A percentile compares a stretch with the other conserved stretches of the same genome.
phyloP scores from a whole-genome alignment of 2,888 invertebrate genomes.

The Macropis europaea region DNA sequence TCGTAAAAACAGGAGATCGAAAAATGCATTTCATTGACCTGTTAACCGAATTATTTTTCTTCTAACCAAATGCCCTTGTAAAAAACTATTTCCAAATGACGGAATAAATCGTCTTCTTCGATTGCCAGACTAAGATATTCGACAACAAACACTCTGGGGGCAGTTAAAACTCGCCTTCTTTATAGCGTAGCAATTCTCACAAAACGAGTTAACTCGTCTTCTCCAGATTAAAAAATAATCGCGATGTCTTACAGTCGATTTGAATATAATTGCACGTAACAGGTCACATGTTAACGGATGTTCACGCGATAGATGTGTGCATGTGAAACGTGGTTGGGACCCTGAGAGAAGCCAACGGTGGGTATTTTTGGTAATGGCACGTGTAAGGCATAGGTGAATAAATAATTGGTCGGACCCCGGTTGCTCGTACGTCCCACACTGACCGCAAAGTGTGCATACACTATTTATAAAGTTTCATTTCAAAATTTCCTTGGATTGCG shows the following conservation, averaged over 20 bases:
- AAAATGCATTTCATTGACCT: too few species aligned
- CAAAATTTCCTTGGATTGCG: constrained; percentile 29
- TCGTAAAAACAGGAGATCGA: too few species aligned
- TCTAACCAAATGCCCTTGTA: too few species aligned
- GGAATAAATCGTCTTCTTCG: too few species aligned
- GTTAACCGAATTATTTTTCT: too few species aligned
- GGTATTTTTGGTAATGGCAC: constrained; percentile 70
- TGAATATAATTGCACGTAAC: constrained; percentile 44
- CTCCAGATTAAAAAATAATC: not conserved
- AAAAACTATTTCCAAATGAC: too few species aligned
- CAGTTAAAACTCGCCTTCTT: too few species aligned
- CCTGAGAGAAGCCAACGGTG: constrained; percentile 59
- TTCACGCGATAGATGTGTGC: constrained; percentile 11
- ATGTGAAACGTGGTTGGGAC: constrained; percentile 27
- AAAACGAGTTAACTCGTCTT: too few species aligned
- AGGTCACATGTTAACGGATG: not conserved
- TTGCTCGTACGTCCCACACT: constrained; percentile 31
- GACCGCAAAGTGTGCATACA: constrained; percentile 37
- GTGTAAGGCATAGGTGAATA: constrained; percentile 66
- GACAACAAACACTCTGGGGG: too few species aligned
- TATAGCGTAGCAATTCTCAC: too few species aligned
- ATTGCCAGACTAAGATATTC: too few species aligned
- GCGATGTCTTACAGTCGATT: constrained; percentile 12
- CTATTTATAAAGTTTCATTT: constrained; percentile 66
- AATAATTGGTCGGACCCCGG: constrained; percentile 66